Conservation (phyloP, 2,888 invertebrate species). For the Sympetrum striolatum region DNA sequence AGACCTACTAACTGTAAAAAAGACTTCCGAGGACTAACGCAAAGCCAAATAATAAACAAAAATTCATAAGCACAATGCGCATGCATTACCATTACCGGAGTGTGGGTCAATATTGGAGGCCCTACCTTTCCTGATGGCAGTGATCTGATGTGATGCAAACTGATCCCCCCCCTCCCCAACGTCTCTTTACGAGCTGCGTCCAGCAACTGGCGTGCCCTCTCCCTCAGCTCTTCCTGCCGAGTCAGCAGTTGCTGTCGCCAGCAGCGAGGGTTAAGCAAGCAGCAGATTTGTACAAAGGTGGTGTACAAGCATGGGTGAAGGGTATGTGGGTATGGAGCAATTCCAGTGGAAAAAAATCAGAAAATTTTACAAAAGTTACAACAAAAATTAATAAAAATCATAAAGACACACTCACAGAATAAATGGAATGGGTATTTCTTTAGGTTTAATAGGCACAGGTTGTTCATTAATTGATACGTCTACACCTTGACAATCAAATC, state of each 20-base stretch:
- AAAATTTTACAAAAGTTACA: slow-evolving; percentile 1
- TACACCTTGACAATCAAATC: neutral
- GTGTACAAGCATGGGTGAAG: slow-evolving; percentile 3
- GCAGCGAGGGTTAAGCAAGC: slow-evolving; percentile 9
- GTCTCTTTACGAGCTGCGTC: slow-evolving; percentile 79
- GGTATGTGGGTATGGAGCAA: neutral
- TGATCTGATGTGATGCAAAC: neutral
- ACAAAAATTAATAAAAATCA: neutral
- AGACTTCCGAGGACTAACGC: neutral
- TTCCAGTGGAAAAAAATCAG: slow-evolving; percentile 11
- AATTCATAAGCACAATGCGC: neutral
- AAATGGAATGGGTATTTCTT: neutral
- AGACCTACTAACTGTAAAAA: neutral
- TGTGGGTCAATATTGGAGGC: neutral
- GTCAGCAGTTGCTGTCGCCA: slow-evolving; percentile 73
- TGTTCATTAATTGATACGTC: neutral
- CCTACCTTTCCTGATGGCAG: slow-evolving; percentile 28
- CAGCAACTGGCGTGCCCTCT: slow-evolving; percentile 81
- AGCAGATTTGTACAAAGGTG: neutral
- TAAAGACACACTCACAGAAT: neutral
- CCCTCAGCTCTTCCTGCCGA: slow-evolving; percentile 83
- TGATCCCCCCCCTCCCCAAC: slow-evolving; percentile 51
- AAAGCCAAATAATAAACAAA: neutral
- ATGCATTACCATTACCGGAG: neutral
- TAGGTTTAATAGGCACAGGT: neutral